phyloP scores from a whole-genome alignment of 2,113 vertebrate species.

The Eptatretus burgeri region DNA sequence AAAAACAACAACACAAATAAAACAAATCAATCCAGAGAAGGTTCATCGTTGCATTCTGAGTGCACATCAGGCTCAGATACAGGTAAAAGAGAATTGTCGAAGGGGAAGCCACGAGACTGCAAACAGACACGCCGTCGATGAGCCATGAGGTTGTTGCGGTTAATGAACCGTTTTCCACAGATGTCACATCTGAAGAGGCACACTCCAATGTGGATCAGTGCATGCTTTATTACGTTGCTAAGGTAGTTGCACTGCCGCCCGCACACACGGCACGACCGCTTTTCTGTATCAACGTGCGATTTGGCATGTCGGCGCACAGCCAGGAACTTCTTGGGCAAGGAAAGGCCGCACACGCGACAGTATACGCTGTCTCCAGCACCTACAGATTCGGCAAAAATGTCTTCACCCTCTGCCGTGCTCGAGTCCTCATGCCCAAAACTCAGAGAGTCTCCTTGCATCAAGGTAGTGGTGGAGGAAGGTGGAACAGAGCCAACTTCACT shows the following conservation, averaged over 20 bases:
- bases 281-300: neutral
- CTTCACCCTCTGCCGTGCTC: neutral
- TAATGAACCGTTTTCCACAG: constrained; percentile 4
- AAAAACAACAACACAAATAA: too few species aligned
- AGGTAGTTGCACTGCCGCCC: constrained; percentile 4
- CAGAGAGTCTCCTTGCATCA: neutral
- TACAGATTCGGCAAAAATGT: neutral
- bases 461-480: constrained; percentile 1
- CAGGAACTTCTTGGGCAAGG: constrained; percentile 6
- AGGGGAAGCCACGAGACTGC: constrained; percentile 5
- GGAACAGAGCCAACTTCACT: neutral
- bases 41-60: too few species aligned
- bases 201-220: constrained; percentile 4
- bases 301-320: constrained; percentile 3
- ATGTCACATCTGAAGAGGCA: constrained; percentile 6
- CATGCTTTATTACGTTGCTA: constrained; percentile 5
- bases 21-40: too few species aligned
- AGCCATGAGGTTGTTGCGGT: constrained; percentile 6
- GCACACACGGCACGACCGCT: constrained; percentile 5
- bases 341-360: constrained; percentile 2
- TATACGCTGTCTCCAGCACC: neutral
- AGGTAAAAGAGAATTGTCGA: neutral
- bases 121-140: constrained; percentile 2
- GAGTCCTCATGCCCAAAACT: neutral
- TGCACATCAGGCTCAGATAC: too few species aligned